Conservation (phyloP, 2,113 vertebrate genomes). For the Rhinoderma darwinii region DNA sequence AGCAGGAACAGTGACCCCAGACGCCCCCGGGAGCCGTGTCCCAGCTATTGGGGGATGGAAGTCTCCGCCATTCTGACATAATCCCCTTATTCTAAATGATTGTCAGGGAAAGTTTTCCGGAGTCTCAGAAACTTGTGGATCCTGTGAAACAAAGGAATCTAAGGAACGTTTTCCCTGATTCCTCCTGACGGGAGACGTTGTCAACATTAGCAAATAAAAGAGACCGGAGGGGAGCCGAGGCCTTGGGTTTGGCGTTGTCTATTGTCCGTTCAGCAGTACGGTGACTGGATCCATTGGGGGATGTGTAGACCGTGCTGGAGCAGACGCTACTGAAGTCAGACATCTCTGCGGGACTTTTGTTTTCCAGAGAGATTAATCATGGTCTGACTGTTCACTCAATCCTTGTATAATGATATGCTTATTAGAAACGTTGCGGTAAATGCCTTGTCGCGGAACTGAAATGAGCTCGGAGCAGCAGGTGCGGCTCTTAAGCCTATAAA, state of each 20-base stretch:
- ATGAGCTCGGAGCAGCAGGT: conserved; percentile 33
- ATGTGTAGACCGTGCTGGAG: neutral
- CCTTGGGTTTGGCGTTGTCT: neutral
- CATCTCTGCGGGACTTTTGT: conserved; percentile 8
- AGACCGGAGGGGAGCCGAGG: neutral
- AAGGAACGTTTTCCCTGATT: neutral
- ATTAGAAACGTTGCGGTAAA: neutral
- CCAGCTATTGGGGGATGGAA: too few relatives aligned
- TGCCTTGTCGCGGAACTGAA: conserved; percentile 25
- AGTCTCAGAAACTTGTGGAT: too few relatives aligned
- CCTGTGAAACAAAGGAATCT: too few relatives aligned
- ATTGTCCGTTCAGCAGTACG: neutral
- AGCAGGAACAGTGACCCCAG: too few relatives aligned
- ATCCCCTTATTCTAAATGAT: too few relatives aligned
- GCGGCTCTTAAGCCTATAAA: conserved; percentile 28
- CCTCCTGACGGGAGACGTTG: neutral
- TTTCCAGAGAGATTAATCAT: conserved; percentile 47
- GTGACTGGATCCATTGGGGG: neutral
- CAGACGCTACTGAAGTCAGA: too few relatives aligned
- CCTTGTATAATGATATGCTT: conserved; percentile 37
- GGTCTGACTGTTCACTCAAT: conserved; percentile 2
- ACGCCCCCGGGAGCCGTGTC: too few relatives aligned
- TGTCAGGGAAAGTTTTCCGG: too few relatives aligned
- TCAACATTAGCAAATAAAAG: too few relatives aligned
- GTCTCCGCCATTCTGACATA: too few relatives aligned